Base-by-base conservation (phyloP, 2,888 invertebrate genomes). In the Acleris holmiana region DNA sequence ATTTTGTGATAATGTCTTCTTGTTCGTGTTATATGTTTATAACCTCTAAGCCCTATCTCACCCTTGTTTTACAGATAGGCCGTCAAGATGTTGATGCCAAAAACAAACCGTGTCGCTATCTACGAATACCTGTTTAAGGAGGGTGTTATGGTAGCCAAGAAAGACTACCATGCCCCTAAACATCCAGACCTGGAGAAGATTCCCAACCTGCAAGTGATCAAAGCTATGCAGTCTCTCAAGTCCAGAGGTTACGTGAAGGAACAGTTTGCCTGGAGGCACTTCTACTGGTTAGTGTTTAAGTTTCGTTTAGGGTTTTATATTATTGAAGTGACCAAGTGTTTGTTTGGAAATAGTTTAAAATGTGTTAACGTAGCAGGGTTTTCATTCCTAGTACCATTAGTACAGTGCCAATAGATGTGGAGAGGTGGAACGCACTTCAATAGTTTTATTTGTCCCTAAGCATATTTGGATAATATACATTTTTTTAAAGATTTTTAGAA, bases 201-300 rank as follows among this genome's bases (percentile, higher is more conserved):
- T 79, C 98, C 99, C 73, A 99, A 99, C 93, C 95, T 99, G 71
- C 98, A 99, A 93, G 99, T 99, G 64, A 99, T 99, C 85, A 99
- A 99, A 93, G 98, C 99, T 73, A 94, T 99, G 94, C 98, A 98
- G 93, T 98, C 98, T 8, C 93, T 99, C 74, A 99, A 99, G 91
- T 99, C 99, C 4, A 95, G 97, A 86, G 99, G 99, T 67, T 97
- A 96, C 82, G 99, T 99, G n/a, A 98, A 97, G 88, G 99, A 99
- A 94, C 99, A 99, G 92, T 99, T 99, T 90, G 99, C 99, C 4
- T 99, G 99, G 99, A 96, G 99, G 80, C 99, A 99, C 89, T 99
- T 97, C 82, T 99, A 99, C 89, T 99, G 99, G 99, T 95, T 87
- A 86, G 90, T 79, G 49, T 23, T 49, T 25, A 15, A 48, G n/a